These are phyloP conservation scores for Semotilus atromaculatus DNA, from an alignment of 2,797 vertebrate genomes.

Conservation along the genomic window DNA sequence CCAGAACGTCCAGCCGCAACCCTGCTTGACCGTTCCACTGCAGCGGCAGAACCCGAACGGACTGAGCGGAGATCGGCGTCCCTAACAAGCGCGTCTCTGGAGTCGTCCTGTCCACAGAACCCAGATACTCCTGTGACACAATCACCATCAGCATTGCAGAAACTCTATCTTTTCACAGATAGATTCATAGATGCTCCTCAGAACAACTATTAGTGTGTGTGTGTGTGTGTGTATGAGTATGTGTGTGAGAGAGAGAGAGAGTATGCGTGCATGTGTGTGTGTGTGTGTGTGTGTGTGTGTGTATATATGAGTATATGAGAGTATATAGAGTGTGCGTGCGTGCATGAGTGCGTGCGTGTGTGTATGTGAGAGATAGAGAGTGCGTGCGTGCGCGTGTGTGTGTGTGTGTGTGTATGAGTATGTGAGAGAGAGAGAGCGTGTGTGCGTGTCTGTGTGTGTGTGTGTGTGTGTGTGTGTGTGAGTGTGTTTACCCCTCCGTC, in stretches of 20 bases:
- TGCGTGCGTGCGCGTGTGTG: no score
- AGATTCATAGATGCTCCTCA: neutral
- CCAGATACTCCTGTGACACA: constrained; percentile 70
- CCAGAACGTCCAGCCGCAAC: constrained; percentile 79
- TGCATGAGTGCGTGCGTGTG: no score
- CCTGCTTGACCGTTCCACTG: constrained; percentile 69
- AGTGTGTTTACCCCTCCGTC: constrained; percentile 70
- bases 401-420: neutral
- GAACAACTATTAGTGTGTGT: neutral
- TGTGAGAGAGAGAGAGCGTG: neutral
- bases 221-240: neutral
- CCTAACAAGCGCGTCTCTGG: constrained; percentile 76
- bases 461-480: neutral
- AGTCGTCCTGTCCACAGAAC: constrained; percentile 69
- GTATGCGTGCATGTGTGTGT: neutral
- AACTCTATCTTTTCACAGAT: neutral
- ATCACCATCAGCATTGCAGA: neutral
- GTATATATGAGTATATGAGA: no score
- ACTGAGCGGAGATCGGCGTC: constrained; percentile 71
- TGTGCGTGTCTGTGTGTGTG: neutral
- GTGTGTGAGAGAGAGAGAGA: neutral
- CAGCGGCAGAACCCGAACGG: constrained; percentile 72
- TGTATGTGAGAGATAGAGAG: no score
- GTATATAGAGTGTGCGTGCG: no score
- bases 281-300: neutral